phyloP scores from a whole-genome alignment of 92 coral and sea anemone genomes.

The Diadumene lineata region DNA sequence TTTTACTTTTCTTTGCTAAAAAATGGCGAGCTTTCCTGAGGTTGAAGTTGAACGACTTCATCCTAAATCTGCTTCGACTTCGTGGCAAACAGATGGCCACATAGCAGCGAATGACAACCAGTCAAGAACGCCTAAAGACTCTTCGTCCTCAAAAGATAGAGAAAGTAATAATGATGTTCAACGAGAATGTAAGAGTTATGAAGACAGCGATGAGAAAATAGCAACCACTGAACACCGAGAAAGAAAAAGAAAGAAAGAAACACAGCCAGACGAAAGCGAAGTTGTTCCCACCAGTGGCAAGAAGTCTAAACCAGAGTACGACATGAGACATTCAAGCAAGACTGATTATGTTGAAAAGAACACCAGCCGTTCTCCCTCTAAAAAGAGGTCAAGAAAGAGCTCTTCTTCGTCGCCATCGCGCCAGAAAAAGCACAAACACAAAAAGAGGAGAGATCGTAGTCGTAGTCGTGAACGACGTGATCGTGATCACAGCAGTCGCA shows the following conservation, averaged over 20 bases:
- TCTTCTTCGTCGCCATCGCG: background rate
- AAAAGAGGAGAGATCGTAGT: conserved; percentile 26
- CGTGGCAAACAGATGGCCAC: background rate
- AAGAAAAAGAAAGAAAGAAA: too few species aligned
- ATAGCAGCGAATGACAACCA: background rate
- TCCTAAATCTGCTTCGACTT: background rate
- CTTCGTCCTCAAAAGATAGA: background rate
- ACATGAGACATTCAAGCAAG: background rate
- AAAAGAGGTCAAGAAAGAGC: background rate
- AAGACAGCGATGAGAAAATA: background rate
- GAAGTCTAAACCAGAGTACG: background rate
- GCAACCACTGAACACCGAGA: background rate
- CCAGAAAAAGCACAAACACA: conserved; percentile 3
- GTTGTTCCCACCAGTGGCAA: background rate
- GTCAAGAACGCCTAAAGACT: background rate
- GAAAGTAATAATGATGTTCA: background rate
- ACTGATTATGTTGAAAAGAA: background rate
- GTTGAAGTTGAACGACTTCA: background rate
- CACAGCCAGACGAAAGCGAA: background rate
- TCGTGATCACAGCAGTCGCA: conserved; percentile 6
- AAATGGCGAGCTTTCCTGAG: background rate
- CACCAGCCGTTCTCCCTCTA: background rate
- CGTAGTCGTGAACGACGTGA: conserved; percentile 13
- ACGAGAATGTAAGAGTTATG: background rate
- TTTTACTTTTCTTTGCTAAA: background rate